phyloP scores from a whole-genome alignment of 2,888 invertebrate genomes.

The Diloba caeruleocephala region DNA sequence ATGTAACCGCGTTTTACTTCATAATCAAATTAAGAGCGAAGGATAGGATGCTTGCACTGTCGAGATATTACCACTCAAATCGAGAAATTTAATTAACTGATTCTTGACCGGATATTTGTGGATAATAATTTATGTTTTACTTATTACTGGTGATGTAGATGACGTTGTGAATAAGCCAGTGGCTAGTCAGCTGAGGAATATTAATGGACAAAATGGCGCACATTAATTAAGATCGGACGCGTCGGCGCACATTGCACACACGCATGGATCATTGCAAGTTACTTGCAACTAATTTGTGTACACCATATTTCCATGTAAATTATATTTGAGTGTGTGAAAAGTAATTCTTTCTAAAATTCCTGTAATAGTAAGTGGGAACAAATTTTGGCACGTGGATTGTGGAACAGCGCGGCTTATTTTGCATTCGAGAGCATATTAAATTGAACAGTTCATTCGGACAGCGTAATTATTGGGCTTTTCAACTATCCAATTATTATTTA shows the following conservation, averaged over 20 bases:
- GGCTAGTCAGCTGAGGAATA: constrained; percentile 72
- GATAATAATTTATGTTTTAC: constrained; percentile 68
- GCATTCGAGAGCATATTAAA: constrained; percentile 69
- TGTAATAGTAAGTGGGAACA: neutral
- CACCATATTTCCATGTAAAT: constrained; percentile 40
- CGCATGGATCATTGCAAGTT: constrained; percentile 16
- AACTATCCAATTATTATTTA: constrained; percentile 74
- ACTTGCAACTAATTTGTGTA: constrained; percentile 53
- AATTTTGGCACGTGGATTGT: constrained; percentile 50
- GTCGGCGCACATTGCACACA: constrained; percentile 43
- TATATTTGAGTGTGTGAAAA: constrained; percentile 11
- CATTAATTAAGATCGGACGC: constrained; percentile 71
- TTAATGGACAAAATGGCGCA: constrained; percentile 74
- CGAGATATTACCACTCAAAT: constrained; percentile 64
- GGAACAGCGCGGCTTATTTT: constrained; percentile 53
- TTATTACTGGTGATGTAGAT: constrained; percentile 74
- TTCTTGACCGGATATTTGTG: constrained; percentile 55
- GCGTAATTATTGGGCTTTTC: constrained; percentile 67
- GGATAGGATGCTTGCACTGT: constrained; percentile 29
- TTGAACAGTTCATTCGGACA: constrained; percentile 65
- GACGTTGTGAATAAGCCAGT: constrained; percentile 72
- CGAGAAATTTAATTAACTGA: constrained; percentile 64
- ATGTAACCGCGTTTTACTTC: constrained; percentile 60
- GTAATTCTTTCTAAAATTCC: neutral
- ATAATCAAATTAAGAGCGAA: constrained; percentile 60